Conservation (phyloP, 2,113 vertebrate species). For the Riparia riparia region DNA sequence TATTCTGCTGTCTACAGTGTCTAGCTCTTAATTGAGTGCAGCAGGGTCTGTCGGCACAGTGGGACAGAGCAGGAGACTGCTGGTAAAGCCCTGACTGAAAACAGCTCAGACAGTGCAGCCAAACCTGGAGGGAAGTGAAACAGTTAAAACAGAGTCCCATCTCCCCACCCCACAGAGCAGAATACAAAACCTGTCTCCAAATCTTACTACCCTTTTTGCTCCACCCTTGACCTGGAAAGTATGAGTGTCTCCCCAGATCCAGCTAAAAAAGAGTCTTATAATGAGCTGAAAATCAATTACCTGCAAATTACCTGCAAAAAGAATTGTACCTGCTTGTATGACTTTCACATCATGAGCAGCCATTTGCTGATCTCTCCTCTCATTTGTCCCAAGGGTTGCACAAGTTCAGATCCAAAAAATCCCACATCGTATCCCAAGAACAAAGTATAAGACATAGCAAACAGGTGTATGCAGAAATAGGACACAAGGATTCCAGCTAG, state of each 20-base stretch:
- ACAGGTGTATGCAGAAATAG: not conserved
- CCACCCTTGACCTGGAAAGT: not conserved
- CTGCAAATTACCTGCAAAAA: not conserved
- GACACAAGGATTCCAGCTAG: not conserved
- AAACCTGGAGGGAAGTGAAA: not conserved
- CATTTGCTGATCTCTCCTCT: not conserved
- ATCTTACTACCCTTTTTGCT: not conserved
- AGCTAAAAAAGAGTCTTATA: not conserved
- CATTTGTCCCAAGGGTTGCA: not conserved
- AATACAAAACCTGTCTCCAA: not conserved
- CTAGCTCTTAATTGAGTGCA: slow-evolving; percentile 2
- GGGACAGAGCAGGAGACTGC: not conserved
- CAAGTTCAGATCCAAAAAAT: not conserved
- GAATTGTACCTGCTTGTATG: not conserved
- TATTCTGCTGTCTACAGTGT: not conserved
- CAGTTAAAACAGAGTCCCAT: not conserved
- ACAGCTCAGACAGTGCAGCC: not conserved
- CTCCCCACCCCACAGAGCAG: not conserved
- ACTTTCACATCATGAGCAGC: not conserved
- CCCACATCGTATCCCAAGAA: not conserved
- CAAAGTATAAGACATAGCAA: not conserved
- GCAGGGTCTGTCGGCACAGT: not conserved
- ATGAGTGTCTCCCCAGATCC: not conserved
- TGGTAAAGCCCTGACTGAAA: not conserved
- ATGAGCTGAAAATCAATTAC: not conserved